Conservation (phyloP, 2,888 invertebrate species). For the Oscheius myriophilus region DNA sequence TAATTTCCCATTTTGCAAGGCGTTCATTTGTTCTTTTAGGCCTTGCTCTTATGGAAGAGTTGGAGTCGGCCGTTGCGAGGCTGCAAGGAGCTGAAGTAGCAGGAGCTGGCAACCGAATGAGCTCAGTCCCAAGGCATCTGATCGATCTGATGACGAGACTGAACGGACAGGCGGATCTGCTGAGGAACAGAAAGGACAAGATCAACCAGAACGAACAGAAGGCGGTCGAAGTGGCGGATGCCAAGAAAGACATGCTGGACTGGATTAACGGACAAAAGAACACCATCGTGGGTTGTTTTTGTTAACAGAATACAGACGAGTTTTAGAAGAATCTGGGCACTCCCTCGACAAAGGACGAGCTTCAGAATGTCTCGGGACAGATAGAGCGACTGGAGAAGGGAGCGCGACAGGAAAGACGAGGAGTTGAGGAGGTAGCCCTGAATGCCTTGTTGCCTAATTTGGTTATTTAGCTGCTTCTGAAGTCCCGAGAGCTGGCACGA, state of each 20-base stretch:
- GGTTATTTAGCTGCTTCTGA: conserved; percentile 11
- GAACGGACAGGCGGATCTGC: conserved; percentile 34
- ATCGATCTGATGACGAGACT: conserved; percentile 30
- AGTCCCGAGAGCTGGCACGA: conserved; percentile 40
- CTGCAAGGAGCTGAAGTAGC: conserved; percentile 22
- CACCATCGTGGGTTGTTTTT: neutral
- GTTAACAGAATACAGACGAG: neutral
- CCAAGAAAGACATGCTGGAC: conserved; percentile 48
- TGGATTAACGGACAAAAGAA: conserved; percentile 51
- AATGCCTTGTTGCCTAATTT: neutral
- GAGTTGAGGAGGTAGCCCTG: conserved; percentile 38
- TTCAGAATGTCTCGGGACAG: conserved; percentile 33
- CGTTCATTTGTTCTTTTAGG: conserved; percentile 7
- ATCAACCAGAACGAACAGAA: conserved; percentile 51
- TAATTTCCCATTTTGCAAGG: neutral
- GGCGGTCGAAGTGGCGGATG: conserved; percentile 49
- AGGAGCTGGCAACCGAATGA: conserved; percentile 27
- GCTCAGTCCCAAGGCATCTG: conserved; percentile 31
- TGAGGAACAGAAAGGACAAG: conserved; percentile 37
- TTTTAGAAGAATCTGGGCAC: conserved; percentile 18
- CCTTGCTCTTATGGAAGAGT: conserved; percentile 34
- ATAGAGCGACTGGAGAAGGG: conserved; percentile 45
- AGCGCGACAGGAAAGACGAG: conserved; percentile 39
- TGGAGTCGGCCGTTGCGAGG: conserved; percentile 33
- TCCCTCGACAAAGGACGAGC: conserved; percentile 37